These are phyloP conservation scores for Tholera decimalis DNA, from an alignment of 2,888 invertebrate genomes.

Conservation along the genomic window DNA sequence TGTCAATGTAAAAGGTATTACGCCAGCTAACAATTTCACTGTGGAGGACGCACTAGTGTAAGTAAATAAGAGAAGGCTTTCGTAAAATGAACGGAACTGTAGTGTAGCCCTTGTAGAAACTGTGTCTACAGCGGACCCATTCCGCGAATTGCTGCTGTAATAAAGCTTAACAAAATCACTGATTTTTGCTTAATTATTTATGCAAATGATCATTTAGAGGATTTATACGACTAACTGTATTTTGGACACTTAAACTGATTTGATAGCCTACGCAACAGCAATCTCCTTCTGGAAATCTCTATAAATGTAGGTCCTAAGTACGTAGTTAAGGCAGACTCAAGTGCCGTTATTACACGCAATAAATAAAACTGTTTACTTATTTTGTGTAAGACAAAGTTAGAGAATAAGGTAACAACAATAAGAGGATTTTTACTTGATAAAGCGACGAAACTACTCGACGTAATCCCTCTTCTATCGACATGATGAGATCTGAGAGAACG, in stretches of 20 bases:
- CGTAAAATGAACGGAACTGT: slow-evolving; percentile 39
- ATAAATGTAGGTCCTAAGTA: slow-evolving; percentile 51
- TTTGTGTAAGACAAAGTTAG: slow-evolving; percentile 31
- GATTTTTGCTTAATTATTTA: slow-evolving; percentile 12
- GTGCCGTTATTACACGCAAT: slow-evolving; percentile 52
- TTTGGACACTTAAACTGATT: slow-evolving; percentile 21
- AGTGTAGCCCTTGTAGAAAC: slow-evolving; percentile 33
- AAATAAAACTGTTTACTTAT: slow-evolving; percentile 48
- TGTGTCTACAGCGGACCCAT: slow-evolving; percentile 24
- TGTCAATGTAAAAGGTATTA: slow-evolving; percentile 24
- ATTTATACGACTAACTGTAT: slow-evolving; percentile 22
- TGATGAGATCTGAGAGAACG: slow-evolving; percentile 17
- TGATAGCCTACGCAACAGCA: slow-evolving; percentile 9
- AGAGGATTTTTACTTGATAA: slow-evolving; percentile 25
- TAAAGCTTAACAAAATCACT: slow-evolving; percentile 27
- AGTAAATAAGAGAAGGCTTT: slow-evolving; percentile 49
- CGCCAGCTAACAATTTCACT: slow-evolving; percentile 33
- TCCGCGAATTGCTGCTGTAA: slow-evolving; percentile 14
- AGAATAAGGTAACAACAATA: slow-evolving; percentile 36
- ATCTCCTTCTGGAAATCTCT: slow-evolving; percentile 45
- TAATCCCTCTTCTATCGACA: slow-evolving; percentile 17
- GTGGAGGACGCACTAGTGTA: slow-evolving; percentile 26
- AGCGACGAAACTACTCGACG: slow-evolving; percentile 14
- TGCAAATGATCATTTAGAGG: slow-evolving; percentile 14
- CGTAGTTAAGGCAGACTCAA: slow-evolving; percentile 40